Conservation (phyloP, 1,140 invertebrate species). For the Drosophila insularis region DNA sequence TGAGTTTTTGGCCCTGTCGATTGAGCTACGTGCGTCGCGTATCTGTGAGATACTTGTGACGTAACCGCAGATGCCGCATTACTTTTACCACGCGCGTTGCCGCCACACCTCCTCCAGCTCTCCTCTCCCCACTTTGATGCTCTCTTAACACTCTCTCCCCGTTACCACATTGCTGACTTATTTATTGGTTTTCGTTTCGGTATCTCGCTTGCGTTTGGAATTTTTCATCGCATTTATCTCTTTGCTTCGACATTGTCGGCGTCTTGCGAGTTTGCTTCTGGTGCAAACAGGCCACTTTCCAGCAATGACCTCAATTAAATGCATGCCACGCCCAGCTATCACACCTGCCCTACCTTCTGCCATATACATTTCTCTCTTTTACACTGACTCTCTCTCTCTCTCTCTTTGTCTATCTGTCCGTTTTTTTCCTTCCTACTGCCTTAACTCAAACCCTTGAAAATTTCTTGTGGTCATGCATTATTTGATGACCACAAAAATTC, state of each 20-base stretch:
- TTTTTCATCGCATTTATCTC: constrained; percentile 23
- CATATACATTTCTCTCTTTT: neutral
- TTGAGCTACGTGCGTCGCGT: constrained; percentile 27
- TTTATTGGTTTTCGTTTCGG: constrained; percentile 58
- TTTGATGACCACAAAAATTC: constrained; percentile 41
- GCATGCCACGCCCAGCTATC: constrained; percentile 43
- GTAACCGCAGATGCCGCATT: constrained; percentile 40
- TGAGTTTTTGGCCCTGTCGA: constrained; percentile 12
- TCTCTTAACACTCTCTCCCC: neutral
- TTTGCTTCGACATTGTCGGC: neutral
- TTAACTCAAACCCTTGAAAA: neutral
- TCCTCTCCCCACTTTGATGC: too few species aligned
- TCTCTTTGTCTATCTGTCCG: neutral
- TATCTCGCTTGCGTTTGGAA: constrained; percentile 35
- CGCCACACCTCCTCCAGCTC: constrained; percentile 2
- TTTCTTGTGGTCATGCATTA: constrained; percentile 32
- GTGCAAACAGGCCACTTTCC: constrained; percentile 41
- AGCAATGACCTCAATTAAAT: constrained; percentile 53
- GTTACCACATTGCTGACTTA: constrained; percentile 25
- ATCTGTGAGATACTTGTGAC: constrained; percentile 55
- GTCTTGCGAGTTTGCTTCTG: constrained; percentile 8
- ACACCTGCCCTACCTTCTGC: constrained; percentile 16
- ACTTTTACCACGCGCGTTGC: constrained; percentile 46
- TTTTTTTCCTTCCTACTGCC: too few species aligned
- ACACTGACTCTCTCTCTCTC: too few species aligned